Evolutionary conservation across 2,797 vertebrate genomes (phyloP), one percentile per base, ranked within the genome.

Genomic region (Clarias laeviceps): DNA sequence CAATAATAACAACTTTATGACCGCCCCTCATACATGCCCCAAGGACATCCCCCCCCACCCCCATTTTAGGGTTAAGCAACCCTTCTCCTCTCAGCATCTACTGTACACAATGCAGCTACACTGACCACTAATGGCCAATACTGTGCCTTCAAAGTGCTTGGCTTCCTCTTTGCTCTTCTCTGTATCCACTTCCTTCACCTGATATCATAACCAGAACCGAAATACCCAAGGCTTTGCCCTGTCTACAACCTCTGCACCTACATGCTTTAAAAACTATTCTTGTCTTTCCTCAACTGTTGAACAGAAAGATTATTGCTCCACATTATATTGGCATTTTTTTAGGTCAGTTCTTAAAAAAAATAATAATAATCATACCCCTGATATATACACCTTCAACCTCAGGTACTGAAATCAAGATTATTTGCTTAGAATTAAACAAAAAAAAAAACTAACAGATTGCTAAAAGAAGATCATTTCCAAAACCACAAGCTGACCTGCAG

Each of bases 401-500:
- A 74, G 70, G 77, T 83, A 82, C 37, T 83, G 80, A 80, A 79
- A 83, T 76, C 70, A 66, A 27, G 59, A 87, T 88, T 82, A 88
- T 85, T 85, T 86, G 82, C 74, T 84, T 74, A 34, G 77, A 82
- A 40, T 56, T 15, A 82, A 86, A 86, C 37, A 85, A 76, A 86
- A 50, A 50, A 59, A 82, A 93, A 91, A 59, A 61, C 89, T 74
- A 86, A 94, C 90, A 34, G 18, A 86, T 45, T 59, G 92, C 91
- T 76, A 92, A 92, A 92, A 88, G 89, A 90, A 92, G 93, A 93
- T 91, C 56, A 86, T 77, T 87, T 91, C 86, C 74, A 90, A 91
- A 92, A 93, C 92, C 84, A 95, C 91, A 92, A 92, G 95, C 95
- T 95, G 95, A 94, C 95, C 95, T 93, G 94, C 95, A 96, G 95